Base-by-base conservation (phyloP, 2,888 invertebrate species). In the Aspidapion aeneum region DNA sequence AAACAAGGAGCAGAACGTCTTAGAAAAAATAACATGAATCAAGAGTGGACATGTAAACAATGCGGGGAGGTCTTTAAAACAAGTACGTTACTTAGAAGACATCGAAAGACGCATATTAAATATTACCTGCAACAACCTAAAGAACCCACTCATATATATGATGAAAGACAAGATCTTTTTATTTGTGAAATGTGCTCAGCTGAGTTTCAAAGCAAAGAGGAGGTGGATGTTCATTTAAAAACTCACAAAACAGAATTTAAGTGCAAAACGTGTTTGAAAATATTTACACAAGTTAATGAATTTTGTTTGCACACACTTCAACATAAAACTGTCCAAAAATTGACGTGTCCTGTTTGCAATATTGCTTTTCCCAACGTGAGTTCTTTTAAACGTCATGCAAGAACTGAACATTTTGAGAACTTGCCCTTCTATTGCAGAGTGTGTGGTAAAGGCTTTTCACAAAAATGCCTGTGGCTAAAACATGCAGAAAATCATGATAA, bases 361-460 rank as follows among this genome's bases (percentile, higher is more conserved):
- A 73, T 18, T 73, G 72, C 58, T 69, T 62, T 21, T 74, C 67
- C 66, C 17, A 63, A 70, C 51, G 67, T 72, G n/a, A 72, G 70
- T 17, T 72, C 70, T 21, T 65, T 75, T 75, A 84, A 72, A 81
- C 83, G 64, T 72, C 85, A 69, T 83, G 86, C 81, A 81, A 85
- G 80, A 80, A 80, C 82, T 49, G 82, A 82, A 77, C 83, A 83
- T 66, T 73, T 75, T 58, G 81, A 83, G 71, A 71, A 74, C 1
- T 70, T 73, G 55, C 58, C 62, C 21, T 74, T n/a, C n/a, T n/a
- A n/a, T n/a, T n/a, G 74, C 48, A 67, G 68, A 12, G 69, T 72
- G 66, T 75, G 75, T 59, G 71, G 66, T 2, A 73, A 73, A 51
- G 66, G 69, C 20, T 72, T 74, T 57, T 71, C 66, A 18, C 73